These are phyloP conservation scores for Rhagonycha lutea DNA, from an alignment of 2,888 invertebrate genomes.

Conservation along the genomic window DNA sequence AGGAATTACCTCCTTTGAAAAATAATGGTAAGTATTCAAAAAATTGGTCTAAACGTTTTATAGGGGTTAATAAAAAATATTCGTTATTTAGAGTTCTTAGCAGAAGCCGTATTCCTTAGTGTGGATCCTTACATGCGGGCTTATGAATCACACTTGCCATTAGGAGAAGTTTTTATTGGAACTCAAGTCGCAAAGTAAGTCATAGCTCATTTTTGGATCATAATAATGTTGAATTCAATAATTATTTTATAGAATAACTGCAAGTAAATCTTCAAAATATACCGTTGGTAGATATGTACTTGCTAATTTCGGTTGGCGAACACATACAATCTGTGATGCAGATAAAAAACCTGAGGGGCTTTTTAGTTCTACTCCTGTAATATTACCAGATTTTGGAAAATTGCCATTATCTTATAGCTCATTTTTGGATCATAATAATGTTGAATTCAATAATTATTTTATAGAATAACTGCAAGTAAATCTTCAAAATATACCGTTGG, in stretches of 20 bases:
- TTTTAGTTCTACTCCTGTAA: neutral
- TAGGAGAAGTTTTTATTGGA: slow-evolving; percentile 70
- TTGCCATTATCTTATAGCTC: no score
- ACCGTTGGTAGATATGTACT: slow-evolving; percentile 68
- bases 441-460: slow-evolving; percentile 35
- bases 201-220: neutral
- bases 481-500: slow-evolving; percentile 69
- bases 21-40: slow-evolving; percentile 63
- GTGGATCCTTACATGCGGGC: slow-evolving; percentile 76
- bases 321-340: slow-evolving; percentile 63
- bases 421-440: no score
- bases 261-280: slow-evolving; percentile 67
- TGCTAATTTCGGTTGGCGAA: slow-evolving; percentile 72
- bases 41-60: neutral
- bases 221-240: neutral
- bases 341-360: neutral
- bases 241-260: slow-evolving; percentile 62
- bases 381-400: slow-evolving; percentile 63
- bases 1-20: slow-evolving; percentile 64
- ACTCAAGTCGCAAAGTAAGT: slow-evolving; percentile 71
- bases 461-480: slow-evolving; percentile 70
- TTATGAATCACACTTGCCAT: slow-evolving; percentile 57
- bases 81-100: slow-evolving; percentile 64
- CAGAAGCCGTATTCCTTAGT: slow-evolving; percentile 70
- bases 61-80: neutral